Evolutionary conservation across 2,797 vertebrate species (phyloP), one percentile per base, ranked within the genome.

Genomic region (Enteromius viviparus): DNA sequence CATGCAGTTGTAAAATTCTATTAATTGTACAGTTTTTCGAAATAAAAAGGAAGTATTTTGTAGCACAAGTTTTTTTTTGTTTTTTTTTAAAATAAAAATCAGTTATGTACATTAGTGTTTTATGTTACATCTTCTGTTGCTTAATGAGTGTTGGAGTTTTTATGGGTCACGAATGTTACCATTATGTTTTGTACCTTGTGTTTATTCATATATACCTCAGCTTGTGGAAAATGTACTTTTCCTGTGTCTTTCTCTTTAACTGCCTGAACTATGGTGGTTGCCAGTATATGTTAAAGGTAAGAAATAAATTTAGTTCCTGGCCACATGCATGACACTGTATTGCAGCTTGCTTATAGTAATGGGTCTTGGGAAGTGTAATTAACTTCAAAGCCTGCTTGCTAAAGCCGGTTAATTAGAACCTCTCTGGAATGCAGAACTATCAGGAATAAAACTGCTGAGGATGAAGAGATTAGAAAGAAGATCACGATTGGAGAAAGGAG

Each of bases 381-480:
- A 89, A 88, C 66, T 82, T 90, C 86, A 55, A 87, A 89, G 87
- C 87, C 78, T 84, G 86, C 85, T 47, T 34, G 66, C 78, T 92
- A 89, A 93, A 87, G 85, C 90, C 85, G 87, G 89, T 88, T 90
- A 91, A 91, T 90, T 83, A 90, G 86, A 87, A 83, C 72, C 85
- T 87, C 84, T 81, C 78, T 82, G 72, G 88, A 87, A 87, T 83
- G 69, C 66, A 80, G 71, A 84, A 66, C 64, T 51, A 80, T 72
- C 53, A 76, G 84, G 78, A 81, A 76, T 76, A 69, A 81, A 86
- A 85, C 62, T 82, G 74, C 79, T 68, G 81, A 82, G 80, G 84
- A 83, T 80, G 68, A 79, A 66, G 37, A 83, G 76, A 72, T 80
- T 84, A 85, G 53, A 65, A 58, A 77, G 45, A 58, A 32, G 42